Percentiles rank a stretch among this genome's conserved stretches.
These are phyloP conservation scores for Etheostoma spectabile DNA, from an alignment of 2,113 vertebrate genomes.

Conservation along the genomic window DNA sequence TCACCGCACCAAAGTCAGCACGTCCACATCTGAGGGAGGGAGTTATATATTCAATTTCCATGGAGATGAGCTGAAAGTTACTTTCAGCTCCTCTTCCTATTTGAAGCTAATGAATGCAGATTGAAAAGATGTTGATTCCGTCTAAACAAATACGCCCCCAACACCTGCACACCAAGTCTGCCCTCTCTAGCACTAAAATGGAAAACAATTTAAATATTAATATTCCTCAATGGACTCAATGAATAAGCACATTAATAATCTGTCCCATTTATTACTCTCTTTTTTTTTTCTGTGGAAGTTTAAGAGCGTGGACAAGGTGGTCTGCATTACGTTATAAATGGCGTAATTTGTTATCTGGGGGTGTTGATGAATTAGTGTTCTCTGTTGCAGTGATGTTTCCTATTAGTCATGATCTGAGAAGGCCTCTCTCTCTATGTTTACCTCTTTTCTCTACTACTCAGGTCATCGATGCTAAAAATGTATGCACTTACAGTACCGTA, in stretches of 20 bases:
- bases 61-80: conserved; percentile 73
- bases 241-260: conserved; percentile 62
- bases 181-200: conserved; percentile 59
- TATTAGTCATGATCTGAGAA: conserved; percentile 63
- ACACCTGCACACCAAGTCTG: conserved; percentile 66
- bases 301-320: conserved; percentile 37
- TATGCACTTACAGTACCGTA: neutral
- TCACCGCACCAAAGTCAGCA: conserved; percentile 14
- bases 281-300: conserved; percentile 23
- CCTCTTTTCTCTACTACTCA: conserved; percentile 33
- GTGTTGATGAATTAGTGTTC: conserved; percentile 69
- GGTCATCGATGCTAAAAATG: neutral
- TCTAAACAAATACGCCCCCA: conserved; percentile 56
- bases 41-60: conserved; percentile 72
- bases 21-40: conserved; percentile 53
- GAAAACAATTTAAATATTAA: conserved; percentile 72
- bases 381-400: conserved; percentile 47
- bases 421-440: conserved; percentile 46
- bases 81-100: conserved; percentile 64
- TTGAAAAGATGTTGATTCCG: conserved; percentile 70
- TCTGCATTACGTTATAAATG: conserved; percentile 59
- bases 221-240: conserved; percentile 32
- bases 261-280: conserved; percentile 30
- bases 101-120: conserved; percentile 75
- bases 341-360: conserved; percentile 67